Conservation (phyloP, 2,797 vertebrate genomes). For the Otolemur crassicaudatus region DNA sequence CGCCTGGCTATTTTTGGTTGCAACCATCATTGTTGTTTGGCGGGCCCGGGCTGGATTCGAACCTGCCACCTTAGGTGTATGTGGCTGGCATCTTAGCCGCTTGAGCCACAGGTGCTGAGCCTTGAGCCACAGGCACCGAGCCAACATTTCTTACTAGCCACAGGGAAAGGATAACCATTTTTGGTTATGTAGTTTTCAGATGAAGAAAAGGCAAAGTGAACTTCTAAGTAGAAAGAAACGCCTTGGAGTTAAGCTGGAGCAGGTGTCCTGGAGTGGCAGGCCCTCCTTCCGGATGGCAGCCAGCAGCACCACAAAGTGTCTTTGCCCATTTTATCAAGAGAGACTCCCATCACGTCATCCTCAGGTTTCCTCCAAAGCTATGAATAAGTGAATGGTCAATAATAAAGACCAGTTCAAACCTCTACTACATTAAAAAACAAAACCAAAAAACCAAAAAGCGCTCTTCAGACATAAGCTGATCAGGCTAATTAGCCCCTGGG, state of each 20-base stretch:
- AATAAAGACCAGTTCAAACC: conserved; percentile 56
- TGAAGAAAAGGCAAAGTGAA: conserved; percentile 8
- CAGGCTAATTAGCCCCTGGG: neutral
- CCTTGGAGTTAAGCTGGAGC: neutral
- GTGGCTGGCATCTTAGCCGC: too few relatives aligned
- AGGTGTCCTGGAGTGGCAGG: neutral
- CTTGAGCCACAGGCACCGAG: too few relatives aligned
- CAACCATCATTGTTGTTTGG: too few relatives aligned
- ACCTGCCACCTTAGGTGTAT: too few relatives aligned
- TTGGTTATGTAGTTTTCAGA: neutral
- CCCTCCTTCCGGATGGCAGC: neutral
- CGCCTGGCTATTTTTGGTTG: too few relatives aligned
- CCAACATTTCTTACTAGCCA: neutral
- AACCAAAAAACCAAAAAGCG: neutral
- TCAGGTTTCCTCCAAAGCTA: conserved; percentile 26
- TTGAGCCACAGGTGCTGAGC: too few relatives aligned
- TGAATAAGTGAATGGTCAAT: neutral
- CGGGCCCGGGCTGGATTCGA: too few relatives aligned
- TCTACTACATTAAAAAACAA: conserved; percentile 64
- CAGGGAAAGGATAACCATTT: neutral
- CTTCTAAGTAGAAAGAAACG: neutral
- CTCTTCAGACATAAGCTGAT: conserved; percentile 60
- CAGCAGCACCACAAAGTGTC: rapidly evolving
- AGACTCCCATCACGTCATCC: neutral
- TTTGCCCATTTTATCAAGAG: neutral